phyloP scores from a whole-genome alignment of 2,797 vertebrate species.

The Pachyuromys duprasi region DNA sequence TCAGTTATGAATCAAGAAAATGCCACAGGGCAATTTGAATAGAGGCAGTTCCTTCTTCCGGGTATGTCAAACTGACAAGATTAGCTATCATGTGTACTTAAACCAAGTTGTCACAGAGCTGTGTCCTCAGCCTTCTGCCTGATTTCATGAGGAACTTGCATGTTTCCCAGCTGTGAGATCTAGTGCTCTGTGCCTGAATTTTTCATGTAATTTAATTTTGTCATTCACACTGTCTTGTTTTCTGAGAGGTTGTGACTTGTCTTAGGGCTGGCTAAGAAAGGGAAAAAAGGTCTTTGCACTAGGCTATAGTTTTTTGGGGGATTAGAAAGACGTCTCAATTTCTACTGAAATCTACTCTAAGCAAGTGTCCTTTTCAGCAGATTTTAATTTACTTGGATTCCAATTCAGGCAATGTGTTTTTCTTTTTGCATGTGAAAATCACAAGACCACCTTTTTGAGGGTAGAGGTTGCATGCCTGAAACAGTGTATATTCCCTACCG shows the following conservation, averaged over 20 bases:
- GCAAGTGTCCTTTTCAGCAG: background rate
- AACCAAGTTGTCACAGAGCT: background rate
- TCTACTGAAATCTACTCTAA: constrained; percentile 3
- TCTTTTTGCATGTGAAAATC: constrained; percentile 42
- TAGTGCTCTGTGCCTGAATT: background rate
- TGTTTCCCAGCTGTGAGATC: background rate
- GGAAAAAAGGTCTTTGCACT: background rate
- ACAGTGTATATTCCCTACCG: background rate
- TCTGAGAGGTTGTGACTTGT: constrained; percentile 30
- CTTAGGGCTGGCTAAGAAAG: background rate
- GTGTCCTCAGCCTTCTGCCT: background rate
- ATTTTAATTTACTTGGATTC: constrained; percentile 42
- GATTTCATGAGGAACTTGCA: constrained; percentile 56
- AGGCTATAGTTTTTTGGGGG: background rate
- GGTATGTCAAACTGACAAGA: background rate
- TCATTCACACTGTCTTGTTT: background rate
- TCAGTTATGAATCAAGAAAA: background rate
- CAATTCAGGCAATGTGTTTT: background rate
- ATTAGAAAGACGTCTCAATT: constrained; percentile 34
- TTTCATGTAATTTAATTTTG: constrained; percentile 51
- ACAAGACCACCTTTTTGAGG: background rate
- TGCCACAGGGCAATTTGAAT: background rate
- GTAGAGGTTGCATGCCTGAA: constrained; percentile 3
- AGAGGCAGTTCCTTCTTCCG: background rate
- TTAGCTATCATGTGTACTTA: background rate